A percentile compares a stretch with the other conserved stretches of the same genome.
Evolutionary conservation across 2,888 invertebrate species (phyloP).

Genomic region (Cheilosia impressa): DNA sequence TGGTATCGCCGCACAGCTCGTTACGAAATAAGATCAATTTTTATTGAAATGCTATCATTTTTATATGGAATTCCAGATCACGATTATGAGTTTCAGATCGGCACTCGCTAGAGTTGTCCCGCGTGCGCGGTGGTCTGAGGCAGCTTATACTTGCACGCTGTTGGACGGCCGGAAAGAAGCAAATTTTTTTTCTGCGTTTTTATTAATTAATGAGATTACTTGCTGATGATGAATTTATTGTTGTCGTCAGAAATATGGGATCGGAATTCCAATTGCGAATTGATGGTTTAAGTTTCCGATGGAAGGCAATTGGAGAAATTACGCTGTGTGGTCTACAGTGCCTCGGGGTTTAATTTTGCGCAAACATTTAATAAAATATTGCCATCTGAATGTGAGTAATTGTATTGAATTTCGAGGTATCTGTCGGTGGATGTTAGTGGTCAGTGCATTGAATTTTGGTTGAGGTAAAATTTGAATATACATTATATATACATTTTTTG

Average conservation of each 20-base stretch:
- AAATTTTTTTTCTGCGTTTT: conserved; percentile 34
- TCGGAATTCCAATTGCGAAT: conserved; percentile 69
- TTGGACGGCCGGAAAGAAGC: conserved; percentile 18
- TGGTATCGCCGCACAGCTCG: conserved; percentile 57
- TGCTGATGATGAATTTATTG: conserved; percentile 74
- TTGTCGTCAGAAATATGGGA: conserved; percentile 68
- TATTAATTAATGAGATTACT: conserved; percentile 74
- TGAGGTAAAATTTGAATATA: no score
- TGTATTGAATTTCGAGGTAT: conserved; percentile 40
- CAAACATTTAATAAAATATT: neutral
- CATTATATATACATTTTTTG: no score
- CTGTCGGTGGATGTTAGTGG: neutral
- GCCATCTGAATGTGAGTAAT: conserved; percentile 32
- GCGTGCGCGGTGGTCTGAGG: conserved; percentile 20
- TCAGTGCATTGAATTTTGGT: neutral
- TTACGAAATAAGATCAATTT: conserved; percentile 73
- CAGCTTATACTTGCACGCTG: conserved; percentile 9
- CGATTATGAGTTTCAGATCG: conserved; percentile 61
- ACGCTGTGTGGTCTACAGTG: conserved; percentile 60
- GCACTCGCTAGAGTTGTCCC: neutral
- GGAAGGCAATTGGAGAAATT: conserved; percentile 34
- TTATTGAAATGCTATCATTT: conserved; percentile 74
- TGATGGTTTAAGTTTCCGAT: conserved; percentile 39
- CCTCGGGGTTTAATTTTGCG: conserved; percentile 17
- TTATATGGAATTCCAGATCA: conserved; percentile 66